Base-by-base conservation (phyloP, 2,797 vertebrate genomes). In the Sebastes wilsoni region DNA sequence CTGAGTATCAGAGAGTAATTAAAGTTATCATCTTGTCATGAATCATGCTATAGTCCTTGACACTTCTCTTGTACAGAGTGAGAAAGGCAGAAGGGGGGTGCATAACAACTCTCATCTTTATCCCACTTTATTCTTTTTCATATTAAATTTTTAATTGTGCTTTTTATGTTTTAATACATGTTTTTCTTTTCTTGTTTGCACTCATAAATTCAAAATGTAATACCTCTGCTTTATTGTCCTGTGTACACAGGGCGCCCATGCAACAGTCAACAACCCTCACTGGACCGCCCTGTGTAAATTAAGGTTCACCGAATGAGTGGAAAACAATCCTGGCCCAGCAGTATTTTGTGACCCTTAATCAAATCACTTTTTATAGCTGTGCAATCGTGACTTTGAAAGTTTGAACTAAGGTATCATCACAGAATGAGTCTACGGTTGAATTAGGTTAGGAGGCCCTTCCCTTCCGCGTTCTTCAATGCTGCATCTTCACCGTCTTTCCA, bases 201-300 rank as follows among this genome's bases (percentile, higher is more conserved):
- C 38, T 67, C 46, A 28, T 54, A 77, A 77, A 80, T 54, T 61
- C 36, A 71, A 25, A 61, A 66, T 74, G 38, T 42, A 60, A 52
- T 69, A 60, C 18, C 11, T 49, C 38, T 69, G 46, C 55, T 70
- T 78, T 52, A 66, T 60, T 59, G 72, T 30, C 12, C 30, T 42
- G 28, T 64, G 60, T 27, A 67, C 12, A 67, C 65, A 68, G 20
- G 20, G 59, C 1, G 0, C 18, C n/a, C 12, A 32, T 52, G 42
- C 61, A 67, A 67, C 22, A 66, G 54, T 60, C 22, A 61, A 64
- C 46, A 67, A 32, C 64, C 58, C 70, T 72, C 58, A 23, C 38
- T 32, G 46, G 60, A 58, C 49, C 25, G 22, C 1, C 16, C 7
- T 8, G 32, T 59, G 72, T 34, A 72, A 60, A 73, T 67, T 38